Conservation (phyloP, 2,113 vertebrate species). For the Sus scrofa region DNA sequence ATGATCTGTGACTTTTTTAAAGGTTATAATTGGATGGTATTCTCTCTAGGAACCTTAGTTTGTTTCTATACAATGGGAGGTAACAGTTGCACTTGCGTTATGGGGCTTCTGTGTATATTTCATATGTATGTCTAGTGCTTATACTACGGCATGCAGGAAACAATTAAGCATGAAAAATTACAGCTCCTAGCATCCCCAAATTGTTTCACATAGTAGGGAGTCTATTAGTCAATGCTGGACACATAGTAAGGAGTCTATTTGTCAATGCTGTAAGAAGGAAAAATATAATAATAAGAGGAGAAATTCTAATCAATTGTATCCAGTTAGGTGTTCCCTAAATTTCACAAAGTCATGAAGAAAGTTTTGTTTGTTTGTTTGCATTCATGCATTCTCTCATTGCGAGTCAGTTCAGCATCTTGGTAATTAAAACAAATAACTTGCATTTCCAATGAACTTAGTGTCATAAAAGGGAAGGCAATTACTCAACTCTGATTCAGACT, state of each 20-base stretch:
- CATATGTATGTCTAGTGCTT: neutral
- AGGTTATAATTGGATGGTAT: neutral
- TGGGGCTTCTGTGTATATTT: neutral
- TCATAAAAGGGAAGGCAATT: conserved; percentile 79
- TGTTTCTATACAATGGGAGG: neutral
- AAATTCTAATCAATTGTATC: neutral
- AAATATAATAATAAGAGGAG: neutral
- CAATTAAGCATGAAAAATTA: neutral
- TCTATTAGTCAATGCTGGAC: neutral
- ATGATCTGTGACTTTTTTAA: neutral
- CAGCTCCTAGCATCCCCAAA: neutral
- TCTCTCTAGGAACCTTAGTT: neutral
- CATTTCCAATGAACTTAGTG: conserved; percentile 55
- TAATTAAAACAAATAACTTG: conserved; percentile 81
- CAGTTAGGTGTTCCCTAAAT: neutral
- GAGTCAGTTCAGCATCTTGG: conserved; percentile 60
- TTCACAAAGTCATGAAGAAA: conserved; percentile 60
- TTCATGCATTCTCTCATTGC: neutral
- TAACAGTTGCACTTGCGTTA: neutral
- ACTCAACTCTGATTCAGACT: conserved; percentile 78
- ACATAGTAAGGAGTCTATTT: neutral
- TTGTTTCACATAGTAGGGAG: neutral
- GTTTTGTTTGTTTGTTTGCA: neutral
- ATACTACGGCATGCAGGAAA: neutral
- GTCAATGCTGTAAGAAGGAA: neutral